A percentile compares a stretch with the other conserved stretches of the same genome.
Conservation (phyloP, 2,797 vertebrate genomes). For the Coilia nasus region DNA sequence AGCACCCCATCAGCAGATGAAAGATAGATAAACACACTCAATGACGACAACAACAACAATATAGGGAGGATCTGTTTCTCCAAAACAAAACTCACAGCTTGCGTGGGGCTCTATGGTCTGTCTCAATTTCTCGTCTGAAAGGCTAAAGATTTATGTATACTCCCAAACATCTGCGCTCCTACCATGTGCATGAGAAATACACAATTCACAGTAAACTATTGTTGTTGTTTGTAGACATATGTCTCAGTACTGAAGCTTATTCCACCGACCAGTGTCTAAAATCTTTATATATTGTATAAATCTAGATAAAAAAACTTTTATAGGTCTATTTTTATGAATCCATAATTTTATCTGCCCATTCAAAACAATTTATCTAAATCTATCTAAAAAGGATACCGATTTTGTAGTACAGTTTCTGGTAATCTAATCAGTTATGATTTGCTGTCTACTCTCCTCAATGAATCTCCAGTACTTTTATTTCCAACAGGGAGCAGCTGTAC, state of each 20-base stretch:
- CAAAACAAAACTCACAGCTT: neutral
- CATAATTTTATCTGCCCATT: neutral
- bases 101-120: neutral
- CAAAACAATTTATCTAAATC: neutral
- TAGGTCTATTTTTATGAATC: neutral
- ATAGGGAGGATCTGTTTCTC: neutral
- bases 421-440: neutral
- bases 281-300: neutral
- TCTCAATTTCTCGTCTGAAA: neutral
- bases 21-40: neutral
- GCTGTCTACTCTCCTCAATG: neutral
- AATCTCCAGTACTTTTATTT: neutral
- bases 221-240: neutral
- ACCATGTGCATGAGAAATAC: too few species aligned
- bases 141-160: neutral
- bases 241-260: neutral
- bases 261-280: neutral
- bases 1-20: conserved; percentile 31
- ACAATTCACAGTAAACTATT: neutral
- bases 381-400: neutral
- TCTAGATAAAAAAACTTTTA: neutral
- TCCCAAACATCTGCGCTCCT: neutral
- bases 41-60: neutral
- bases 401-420: neutral
- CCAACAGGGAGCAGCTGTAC: neutral